These are phyloP conservation scores for Psilopogon haemacephalus DNA, from an alignment of 2,113 vertebrate genomes.

Conservation along the genomic window DNA sequence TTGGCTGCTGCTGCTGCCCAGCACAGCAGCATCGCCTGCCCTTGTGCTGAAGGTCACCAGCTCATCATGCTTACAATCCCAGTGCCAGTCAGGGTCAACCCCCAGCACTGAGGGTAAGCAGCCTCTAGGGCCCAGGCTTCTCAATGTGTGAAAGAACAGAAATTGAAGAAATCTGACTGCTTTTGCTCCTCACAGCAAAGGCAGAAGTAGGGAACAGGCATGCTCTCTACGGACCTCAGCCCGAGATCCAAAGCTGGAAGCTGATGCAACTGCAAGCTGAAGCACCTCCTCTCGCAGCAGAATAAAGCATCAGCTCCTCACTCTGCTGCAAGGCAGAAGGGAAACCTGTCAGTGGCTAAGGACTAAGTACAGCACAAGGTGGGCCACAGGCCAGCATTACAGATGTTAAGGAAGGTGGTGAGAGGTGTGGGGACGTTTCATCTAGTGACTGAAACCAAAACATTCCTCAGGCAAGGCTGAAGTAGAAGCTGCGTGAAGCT, in stretches of 20 bases:
- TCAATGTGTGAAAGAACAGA: neutral
- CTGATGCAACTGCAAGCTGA: slow-evolving; percentile 39
- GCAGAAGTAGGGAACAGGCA: neutral
- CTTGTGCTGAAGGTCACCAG: slow-evolving; percentile 31
- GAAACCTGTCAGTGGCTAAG: neutral
- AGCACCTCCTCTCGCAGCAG: slow-evolving; percentile 21
- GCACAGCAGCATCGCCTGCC: neutral
- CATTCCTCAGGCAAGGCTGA: neutral
- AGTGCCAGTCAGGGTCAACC: fast-evolving
- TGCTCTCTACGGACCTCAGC: neutral
- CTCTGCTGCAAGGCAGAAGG: neutral
- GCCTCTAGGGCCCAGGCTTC: neutral
- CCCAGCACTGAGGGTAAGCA: neutral
- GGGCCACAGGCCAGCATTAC: neutral
- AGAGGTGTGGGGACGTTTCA: neutral
- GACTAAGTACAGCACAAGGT: neutral
- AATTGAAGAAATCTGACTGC: neutral
- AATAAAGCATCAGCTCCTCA: neutral
- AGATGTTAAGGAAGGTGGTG: neutral
- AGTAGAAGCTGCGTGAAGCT: neutral
- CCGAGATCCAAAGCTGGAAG: neutral
- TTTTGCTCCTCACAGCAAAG: neutral
- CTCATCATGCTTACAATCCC: neutral
- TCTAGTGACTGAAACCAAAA: neutral
- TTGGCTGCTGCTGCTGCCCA: neutral